A percentile compares a stretch with the other conserved stretches of the same genome.
Evolutionary conservation across 1,140 invertebrate genomes (phyloP).

Genomic region (Aradophagus sp.): DNA sequence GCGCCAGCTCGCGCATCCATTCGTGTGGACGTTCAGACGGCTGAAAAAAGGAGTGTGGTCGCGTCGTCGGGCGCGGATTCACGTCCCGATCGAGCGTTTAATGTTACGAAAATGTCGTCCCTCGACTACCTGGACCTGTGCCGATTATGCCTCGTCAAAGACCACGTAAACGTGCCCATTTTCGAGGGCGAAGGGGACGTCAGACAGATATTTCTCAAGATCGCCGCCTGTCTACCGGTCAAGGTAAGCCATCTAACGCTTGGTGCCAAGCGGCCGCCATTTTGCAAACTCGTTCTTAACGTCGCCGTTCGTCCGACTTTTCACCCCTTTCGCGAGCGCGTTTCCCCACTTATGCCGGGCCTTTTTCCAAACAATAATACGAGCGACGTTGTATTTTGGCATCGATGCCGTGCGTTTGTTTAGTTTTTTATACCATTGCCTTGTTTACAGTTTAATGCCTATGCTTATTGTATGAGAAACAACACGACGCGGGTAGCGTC

Average conservation of each 20-base stretch:
- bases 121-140: conserved; percentile 76
- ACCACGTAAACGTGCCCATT: conserved; percentile 76
- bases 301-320: neutral
- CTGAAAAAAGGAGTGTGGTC: conserved; percentile 23
- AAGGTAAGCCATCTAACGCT: conserved; percentile 74
- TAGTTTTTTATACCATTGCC: too few relatives aligned
- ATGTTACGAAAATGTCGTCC: conserved; percentile 71
- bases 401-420: neutral
- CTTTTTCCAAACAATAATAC: too few relatives aligned
- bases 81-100: conserved; percentile 62
- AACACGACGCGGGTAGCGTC: conserved; percentile 1
- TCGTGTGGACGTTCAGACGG: conserved; percentile 16
- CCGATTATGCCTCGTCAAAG: conserved; percentile 78
- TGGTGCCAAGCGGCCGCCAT: conserved; percentile 55
- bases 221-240: conserved; percentile 77
- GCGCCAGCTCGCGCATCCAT: conserved; percentile 1
- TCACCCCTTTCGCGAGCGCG: too few relatives aligned
- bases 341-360: too few relatives aligned
- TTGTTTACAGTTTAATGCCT: too few relatives aligned
- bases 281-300: conserved; percentile 30
- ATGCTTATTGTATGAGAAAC: neutral
- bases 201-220: conserved; percentile 77
- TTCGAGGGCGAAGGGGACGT: conserved; percentile 77
- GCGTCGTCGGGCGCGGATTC: conserved; percentile 65
- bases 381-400: neutral